Conservation (phyloP, 2,797 vertebrate genomes). For the Ibycter americanus region DNA sequence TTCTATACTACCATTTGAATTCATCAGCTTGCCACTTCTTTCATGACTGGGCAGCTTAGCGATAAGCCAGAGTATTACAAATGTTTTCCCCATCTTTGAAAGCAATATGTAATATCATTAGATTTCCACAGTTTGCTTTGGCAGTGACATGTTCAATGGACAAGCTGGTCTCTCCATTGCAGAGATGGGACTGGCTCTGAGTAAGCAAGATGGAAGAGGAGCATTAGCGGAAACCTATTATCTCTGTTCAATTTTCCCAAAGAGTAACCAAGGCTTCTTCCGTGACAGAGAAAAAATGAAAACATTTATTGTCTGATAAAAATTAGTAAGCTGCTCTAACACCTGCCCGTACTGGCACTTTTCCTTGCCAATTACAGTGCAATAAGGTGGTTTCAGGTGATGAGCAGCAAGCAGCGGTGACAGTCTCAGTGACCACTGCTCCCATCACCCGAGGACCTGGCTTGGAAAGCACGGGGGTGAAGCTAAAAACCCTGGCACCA, state of each 20-base stretch:
- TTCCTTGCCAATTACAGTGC: fast-evolving
- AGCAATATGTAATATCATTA: slow-evolving; percentile 8
- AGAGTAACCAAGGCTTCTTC: slow-evolving; percentile 26
- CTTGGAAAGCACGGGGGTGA: neutral
- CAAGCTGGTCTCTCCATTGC: neutral
- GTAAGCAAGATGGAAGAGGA: slow-evolving; percentile 54
- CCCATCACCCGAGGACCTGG: neutral
- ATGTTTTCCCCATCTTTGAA: slow-evolving; percentile 36
- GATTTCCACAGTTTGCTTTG: slow-evolving; percentile 38
- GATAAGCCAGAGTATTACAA: slow-evolving; percentile 36
- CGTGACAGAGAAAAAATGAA: neutral
- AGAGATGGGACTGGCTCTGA: neutral
- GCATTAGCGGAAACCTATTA: slow-evolving; percentile 36
- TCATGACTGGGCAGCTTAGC: slow-evolving; percentile 30
- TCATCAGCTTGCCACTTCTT: neutral
- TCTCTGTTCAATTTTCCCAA: slow-evolving; percentile 27
- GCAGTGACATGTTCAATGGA: neutral
- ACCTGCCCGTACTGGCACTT: neutral
- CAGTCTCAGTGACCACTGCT: neutral
- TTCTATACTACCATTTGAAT: slow-evolving; percentile 7
- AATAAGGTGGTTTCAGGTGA: neutral
- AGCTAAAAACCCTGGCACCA: neutral
- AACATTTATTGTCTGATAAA: slow-evolving; percentile 30
- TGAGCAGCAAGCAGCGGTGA: neutral
- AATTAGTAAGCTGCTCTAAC: slow-evolving; percentile 9